Percentiles rank a stretch among this genome's conserved stretches.
Conservation (phyloP, 1,140 invertebrate genomes). For the Zaprionus africanus region DNA sequence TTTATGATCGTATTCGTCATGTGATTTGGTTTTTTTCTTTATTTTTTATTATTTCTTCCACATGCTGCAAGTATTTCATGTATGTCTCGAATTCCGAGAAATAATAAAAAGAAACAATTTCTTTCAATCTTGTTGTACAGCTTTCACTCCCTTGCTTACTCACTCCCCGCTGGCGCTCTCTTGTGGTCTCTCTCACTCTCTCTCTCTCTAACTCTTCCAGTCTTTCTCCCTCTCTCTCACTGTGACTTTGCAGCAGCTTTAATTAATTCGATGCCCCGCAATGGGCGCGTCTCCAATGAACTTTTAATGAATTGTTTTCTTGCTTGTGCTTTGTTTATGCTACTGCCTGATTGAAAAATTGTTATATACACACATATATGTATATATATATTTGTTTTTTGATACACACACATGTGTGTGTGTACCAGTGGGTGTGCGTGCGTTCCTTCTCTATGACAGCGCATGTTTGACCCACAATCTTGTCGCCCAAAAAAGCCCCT, state of each 20-base stretch:
- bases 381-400: conserved; percentile 23
- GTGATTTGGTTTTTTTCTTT: background rate
- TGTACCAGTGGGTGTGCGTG: conserved; percentile 5
- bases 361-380: conserved; percentile 28
- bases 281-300: conserved; percentile 67
- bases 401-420: conserved; percentile 9
- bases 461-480: conserved; percentile 58
- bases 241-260: conserved; percentile 45
- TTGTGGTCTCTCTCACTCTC: conserved; percentile 12
- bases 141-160: conserved; percentile 35
- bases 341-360: conserved; percentile 68
- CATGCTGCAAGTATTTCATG: conserved; percentile 30
- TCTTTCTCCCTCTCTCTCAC: conserved; percentile 24
- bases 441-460: conserved; percentile 31
- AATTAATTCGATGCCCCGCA: conserved; percentile 77
- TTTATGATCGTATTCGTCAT: background rate
- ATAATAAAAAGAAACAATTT: conserved; percentile 72
- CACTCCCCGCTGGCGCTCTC: conserved; percentile 14
- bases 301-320: conserved; percentile 71
- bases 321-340: conserved; percentile 71
- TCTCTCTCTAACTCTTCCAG: background rate
- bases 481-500: conserved; percentile 2
- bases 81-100: conserved; percentile 53
- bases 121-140: conserved; percentile 52
- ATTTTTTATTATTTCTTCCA: conserved; percentile 14